Evolutionary conservation across 2,113 vertebrate species (phyloP), one percentile per base, ranked within the genome.

Genomic region (Peromyscus leucopus): DNA sequence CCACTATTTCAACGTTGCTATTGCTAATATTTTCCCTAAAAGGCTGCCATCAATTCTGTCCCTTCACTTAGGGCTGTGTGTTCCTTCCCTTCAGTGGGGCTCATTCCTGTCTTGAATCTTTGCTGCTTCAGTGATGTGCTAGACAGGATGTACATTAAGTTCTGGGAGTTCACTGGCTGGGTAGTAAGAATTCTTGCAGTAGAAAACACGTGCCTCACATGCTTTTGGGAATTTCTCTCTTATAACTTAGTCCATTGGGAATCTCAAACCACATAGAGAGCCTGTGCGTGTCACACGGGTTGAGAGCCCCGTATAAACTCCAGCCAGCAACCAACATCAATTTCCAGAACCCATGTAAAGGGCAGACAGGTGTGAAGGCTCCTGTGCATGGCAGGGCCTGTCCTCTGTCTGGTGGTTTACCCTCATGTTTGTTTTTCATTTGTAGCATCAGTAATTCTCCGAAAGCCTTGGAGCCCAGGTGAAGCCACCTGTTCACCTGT

Each of bases 401-500:
- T 13, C 55, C 55, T 55, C 55, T 55, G 13, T 55, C 55, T 55
- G 55, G 55, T 55, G 12, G 55, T 55, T 55, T 55, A 55, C 3
- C 55, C 11, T 15, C 55, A 55, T 55, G 55, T 55, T 55, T 55
- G 55, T 55, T 55, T 55, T 15, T 55, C 55, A 55, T 55, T 55
- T 55, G 55, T 55, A 55, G 78, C 78, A 63, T 93, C 91, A 86
- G 92, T 48, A 69, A 84, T 31, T 76, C 80, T 90, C 39, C 74
- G 42, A 48, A 51, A 91, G 71, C 84, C 84, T 80, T 79, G 91
- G 69, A 69, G 94, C 84, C 88, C 61, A 1, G 91, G 83, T 84
- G 67, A 96, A 96, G 94, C 96, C 95, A 97, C 96, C 94, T 94
- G 86, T 97, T 97, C 96, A 84, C 82, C 26, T 93, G 69, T 96